These are phyloP conservation scores for Heliocidaris tuberculata DNA, from an alignment of 35 echinoderm and acorn worm genomes.

Conservation along the genomic window DNA sequence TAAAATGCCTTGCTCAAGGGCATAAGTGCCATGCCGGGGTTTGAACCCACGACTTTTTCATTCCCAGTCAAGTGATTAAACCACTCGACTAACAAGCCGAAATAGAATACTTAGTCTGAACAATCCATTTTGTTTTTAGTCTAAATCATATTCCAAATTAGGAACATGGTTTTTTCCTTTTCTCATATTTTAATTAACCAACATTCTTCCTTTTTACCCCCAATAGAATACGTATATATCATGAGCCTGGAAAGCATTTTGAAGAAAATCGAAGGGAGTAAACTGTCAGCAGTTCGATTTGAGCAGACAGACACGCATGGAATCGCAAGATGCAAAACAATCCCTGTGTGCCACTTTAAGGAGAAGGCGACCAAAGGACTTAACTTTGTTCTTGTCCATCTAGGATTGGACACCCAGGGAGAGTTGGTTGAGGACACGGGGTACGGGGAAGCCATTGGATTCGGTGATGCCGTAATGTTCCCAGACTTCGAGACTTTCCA, in stretches of 20 bases:
- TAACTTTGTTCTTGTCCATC: constrained; percentile 37
- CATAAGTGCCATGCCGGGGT: too few species aligned
- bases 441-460: constrained; percentile 46
- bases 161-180: too few species aligned
- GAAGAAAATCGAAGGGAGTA: constrained; percentile 30
- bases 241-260: constrained; percentile 45
- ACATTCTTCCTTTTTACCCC: too few species aligned
- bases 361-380: constrained; percentile 44
- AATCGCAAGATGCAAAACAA: constrained; percentile 51
- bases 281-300: constrained; percentile 61
- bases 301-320: constrained; percentile 66
- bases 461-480: constrained; percentile 44
- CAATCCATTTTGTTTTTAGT: too few species aligned
- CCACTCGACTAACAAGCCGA: too few species aligned
- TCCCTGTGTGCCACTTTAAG: constrained; percentile 56
- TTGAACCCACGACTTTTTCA: too few species aligned
- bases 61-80: too few species aligned
- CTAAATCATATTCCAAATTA: too few species aligned
- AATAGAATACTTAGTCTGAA: too few species aligned
- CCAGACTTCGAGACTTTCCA: constrained; percentile 65
- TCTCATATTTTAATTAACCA: too few species aligned
- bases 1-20: too few species aligned
- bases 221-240: neutral
- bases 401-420: constrained; percentile 50
- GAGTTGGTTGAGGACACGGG: constrained; percentile 44